phyloP scores from a whole-genome alignment of 2,113 vertebrate species.

The Toxotes chatareus region DNA sequence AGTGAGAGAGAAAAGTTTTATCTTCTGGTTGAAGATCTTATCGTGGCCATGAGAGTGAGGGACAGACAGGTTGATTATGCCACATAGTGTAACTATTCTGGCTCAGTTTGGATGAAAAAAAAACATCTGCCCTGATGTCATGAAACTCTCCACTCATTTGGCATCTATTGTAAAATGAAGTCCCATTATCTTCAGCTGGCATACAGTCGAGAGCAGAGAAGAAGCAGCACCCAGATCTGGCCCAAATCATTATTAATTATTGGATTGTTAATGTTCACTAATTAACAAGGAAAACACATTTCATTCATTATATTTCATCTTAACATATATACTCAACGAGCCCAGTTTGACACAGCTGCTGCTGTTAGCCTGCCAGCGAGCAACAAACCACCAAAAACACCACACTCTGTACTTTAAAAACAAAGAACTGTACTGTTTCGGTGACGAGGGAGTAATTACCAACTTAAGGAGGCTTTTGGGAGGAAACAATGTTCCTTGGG shows the following conservation, averaged over 20 bases:
- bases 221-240: background rate
- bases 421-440: slow-evolving; percentile 12
- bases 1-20: too few species aligned
- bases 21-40: too few species aligned
- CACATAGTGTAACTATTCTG: too few species aligned
- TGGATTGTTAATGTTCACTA: background rate
- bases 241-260: slow-evolving; percentile 1
- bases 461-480: slow-evolving; percentile 4
- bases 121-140: background rate
- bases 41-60: too few species aligned
- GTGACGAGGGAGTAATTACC: slow-evolving; percentile 40
- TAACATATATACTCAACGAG: background rate
- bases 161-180: background rate
- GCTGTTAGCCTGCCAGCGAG: background rate
- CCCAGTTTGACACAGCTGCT: background rate
- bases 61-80: too few species aligned
- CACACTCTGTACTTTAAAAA: background rate
- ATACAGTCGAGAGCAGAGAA: background rate
- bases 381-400: background rate
- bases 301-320: background rate
- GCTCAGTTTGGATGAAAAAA: background rate
- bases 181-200: background rate
- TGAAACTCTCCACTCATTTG: background rate
- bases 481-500: slow-evolving; percentile 20
- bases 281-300: background rate